Base-by-base conservation (phyloP, 2,797 vertebrate species). In the Rhinatrema bivittatum region DNA sequence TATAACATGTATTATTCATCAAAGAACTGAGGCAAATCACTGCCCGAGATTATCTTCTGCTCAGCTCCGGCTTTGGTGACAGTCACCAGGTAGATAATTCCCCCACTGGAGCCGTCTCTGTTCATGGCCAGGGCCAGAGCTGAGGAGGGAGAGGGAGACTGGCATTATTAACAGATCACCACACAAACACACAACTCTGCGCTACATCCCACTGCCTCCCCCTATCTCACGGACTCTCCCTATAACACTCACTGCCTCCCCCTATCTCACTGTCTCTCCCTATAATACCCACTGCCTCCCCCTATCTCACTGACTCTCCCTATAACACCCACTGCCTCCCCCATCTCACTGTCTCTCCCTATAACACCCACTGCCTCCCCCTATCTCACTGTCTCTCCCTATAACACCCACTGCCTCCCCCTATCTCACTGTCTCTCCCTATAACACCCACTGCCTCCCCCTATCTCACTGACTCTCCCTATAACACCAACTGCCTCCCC, bases 61-160 rank as follows among this genome's bases (percentile, higher is more conserved):
- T 90, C 86, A 11, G 79, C 57, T 7, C 68, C 58, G 0, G 81
- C 62, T 53, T 84, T 26, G 19, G 91, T 89, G 7, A 91, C 75
- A 15, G 86, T 88, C 44, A 80, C 87, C 1, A 92, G 41, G 26
- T 87, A 89, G 2, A 89, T 85, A 42, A 94, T 82, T 0, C 90
- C 91, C 0, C 91, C 91, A 1, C 91, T 94, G 20, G 87, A 87
- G 13, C 88, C 87, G 1, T 94, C 91, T 5, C 90, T 76, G 37
- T 36, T 60, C 85, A 94, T 93, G 2, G 91, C 91, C 74, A 94
- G 33, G 26, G 89, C 28, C 0, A 93, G 77, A n/a, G 89, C 91
- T 92, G 41, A 5, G 9, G 40, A 16, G 34, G 41, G 17, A 34
- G 7, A 17, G 16, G 33, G 14, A 15, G 9, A 36, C 7, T 25